Evolutionary conservation across 92 coral and sea anemone species (phyloP).

Genomic region (Porites cylindrica): DNA sequence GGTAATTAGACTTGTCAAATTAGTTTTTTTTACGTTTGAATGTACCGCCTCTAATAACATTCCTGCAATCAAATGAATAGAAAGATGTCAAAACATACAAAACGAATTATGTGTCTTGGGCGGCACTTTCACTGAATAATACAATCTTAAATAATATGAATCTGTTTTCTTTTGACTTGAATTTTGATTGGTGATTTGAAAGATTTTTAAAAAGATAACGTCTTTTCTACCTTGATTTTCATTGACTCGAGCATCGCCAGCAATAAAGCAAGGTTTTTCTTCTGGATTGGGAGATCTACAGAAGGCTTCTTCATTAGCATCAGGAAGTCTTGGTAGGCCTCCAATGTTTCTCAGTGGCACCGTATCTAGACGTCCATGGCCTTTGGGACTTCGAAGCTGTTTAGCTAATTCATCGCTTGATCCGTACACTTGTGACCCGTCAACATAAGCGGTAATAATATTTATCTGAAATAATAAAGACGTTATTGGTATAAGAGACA

Average conservation of each 20-base stretch:
- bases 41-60: too few relatives aligned
- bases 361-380: not conserved
- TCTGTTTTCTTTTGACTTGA: too few relatives aligned
- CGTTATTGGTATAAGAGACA: too few relatives aligned
- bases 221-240: conserved; percentile 48
- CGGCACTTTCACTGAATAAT: too few relatives aligned
- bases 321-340: conserved; percentile 1
- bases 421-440: conserved; percentile 94
- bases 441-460: conserved; percentile 80
- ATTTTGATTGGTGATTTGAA: too few relatives aligned
- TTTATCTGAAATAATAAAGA: conserved; percentile 71
- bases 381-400: conserved; percentile 46
- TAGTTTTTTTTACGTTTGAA: too few relatives aligned
- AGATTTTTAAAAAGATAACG: too few relatives aligned
- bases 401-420: conserved; percentile 65
- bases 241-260: conserved; percentile 47
- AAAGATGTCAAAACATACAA: too few relatives aligned
- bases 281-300: conserved; percentile 25
- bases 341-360: not conserved
- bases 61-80: too few relatives aligned
- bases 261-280: conserved; percentile 27
- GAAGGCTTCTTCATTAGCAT: conserved; percentile 5
- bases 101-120: too few relatives aligned
- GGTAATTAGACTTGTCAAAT: too few relatives aligned
- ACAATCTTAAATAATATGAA: too few relatives aligned